A percentile compares a stretch with the other conserved stretches of the same genome.
Conservation (phyloP, 2,888 invertebrate species). For the Byasa hedistus region DNA sequence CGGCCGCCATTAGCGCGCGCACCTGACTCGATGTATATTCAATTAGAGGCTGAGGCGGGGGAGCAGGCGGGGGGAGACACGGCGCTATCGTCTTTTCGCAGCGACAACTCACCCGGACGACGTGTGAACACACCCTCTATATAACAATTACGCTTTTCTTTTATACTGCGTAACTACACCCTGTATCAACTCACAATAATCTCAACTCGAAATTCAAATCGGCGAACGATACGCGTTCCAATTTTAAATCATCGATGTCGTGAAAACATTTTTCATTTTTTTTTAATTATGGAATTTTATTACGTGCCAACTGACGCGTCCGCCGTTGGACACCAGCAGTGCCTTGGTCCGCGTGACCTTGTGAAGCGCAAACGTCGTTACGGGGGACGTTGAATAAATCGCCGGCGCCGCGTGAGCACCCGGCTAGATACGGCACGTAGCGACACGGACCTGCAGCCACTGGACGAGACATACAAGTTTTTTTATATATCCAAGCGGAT, state of each 20-base stretch:
- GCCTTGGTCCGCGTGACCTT: no score
- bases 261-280: no score
- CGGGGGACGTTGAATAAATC: constrained; percentile 75
- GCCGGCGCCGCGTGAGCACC: constrained; percentile 68
- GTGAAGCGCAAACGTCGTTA: constrained; percentile 78
- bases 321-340: no score
- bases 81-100: constrained; percentile 35
- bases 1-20: constrained; percentile 28
- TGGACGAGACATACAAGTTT: constrained; percentile 46
- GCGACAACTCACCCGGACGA: constrained; percentile 5
- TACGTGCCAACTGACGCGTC: no score
- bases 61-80: constrained; percentile 16
- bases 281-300: no score
- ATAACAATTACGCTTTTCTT: no score
- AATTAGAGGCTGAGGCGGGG: constrained; percentile 30
- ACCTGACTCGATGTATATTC: constrained; percentile 34
- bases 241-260: no score
- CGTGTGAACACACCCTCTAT: background rate
- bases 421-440: constrained; percentile 73
- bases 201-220: no score
- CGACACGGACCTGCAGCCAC: constrained; percentile 36
- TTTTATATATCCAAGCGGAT: no score
- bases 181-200: no score
- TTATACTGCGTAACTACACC: no score
- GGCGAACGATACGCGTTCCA: no score